These are phyloP conservation scores for Agonum fuliginosum DNA, from an alignment of 2,888 invertebrate genomes.

Conservation along the genomic window DNA sequence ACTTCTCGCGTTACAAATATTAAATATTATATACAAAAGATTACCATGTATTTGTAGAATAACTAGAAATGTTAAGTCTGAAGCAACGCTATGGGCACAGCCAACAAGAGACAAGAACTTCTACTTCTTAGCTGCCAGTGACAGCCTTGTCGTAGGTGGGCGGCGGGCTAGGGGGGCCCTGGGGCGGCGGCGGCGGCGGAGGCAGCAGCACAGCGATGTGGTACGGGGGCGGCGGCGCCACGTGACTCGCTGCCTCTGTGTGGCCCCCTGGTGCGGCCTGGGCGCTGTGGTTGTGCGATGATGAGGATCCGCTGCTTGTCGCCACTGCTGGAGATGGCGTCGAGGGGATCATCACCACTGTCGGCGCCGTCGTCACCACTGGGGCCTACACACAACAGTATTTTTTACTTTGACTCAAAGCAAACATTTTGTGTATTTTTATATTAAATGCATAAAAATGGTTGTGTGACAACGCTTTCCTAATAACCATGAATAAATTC, in stretches of 20 bases:
- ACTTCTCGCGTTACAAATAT: not conserved
- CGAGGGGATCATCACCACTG: constrained; percentile 69
- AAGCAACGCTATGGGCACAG: constrained; percentile 4
- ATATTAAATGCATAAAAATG: no score
- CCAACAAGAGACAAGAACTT: constrained; percentile 13
- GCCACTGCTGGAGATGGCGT: constrained; percentile 71
- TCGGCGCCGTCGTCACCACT: not conserved
- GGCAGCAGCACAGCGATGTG: constrained; percentile 88
- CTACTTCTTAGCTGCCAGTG: not conserved
- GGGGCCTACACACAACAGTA: no score
- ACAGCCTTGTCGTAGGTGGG: constrained; percentile 85
- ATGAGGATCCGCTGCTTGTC: constrained; percentile 69
- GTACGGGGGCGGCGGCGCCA: constrained; percentile 85
- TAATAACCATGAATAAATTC: no score
- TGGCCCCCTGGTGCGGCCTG: constrained; percentile 71
- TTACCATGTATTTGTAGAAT: not conserved
- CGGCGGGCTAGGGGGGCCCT: constrained; percentile 74
- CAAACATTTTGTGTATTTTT: no score
- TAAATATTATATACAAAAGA: constrained; percentile 37
- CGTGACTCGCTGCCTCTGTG: not conserved
- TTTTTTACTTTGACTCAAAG: no score
- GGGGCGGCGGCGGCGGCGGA: constrained; percentile 70
- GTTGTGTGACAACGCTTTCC: no score
- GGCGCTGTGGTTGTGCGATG: no score
- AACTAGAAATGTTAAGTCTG: constrained; percentile 2